phyloP scores from a whole-genome alignment of 2,888 invertebrate species.

The Ornithoptera priamus region DNA sequence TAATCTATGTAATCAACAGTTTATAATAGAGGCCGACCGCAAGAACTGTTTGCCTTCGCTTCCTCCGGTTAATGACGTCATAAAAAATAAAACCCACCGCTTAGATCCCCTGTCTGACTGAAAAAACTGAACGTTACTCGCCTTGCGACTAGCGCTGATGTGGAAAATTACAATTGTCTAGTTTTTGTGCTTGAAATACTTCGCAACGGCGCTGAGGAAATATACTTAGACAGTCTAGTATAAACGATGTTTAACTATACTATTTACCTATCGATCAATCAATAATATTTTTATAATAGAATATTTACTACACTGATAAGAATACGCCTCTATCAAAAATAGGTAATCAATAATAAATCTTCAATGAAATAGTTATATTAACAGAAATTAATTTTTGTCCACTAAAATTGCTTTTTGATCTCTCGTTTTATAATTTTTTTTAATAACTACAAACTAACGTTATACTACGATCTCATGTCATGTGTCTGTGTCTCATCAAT shows the following conservation, averaged over 20 bases:
- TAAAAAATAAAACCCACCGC: conserved; percentile 63
- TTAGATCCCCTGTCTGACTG: conserved; percentile 51
- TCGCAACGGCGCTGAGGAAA: not conserved
- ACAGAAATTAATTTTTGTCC: too few species aligned
- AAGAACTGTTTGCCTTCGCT: conserved; percentile 63
- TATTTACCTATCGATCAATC: not conserved
- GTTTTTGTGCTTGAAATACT: not conserved
- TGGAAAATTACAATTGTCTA: conserved; percentile 65
- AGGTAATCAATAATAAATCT: too few species aligned
- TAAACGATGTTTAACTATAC: not conserved
- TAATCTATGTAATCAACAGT: conserved; percentile 51
- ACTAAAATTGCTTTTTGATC: too few species aligned
- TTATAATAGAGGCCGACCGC: conserved; percentile 61
- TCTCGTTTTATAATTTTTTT: too few species aligned
- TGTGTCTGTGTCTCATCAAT: too few species aligned
- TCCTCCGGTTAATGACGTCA: conserved; percentile 74
- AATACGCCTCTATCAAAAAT: too few species aligned
- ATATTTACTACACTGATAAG: too few species aligned
- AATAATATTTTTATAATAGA: too few species aligned
- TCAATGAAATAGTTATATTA: too few species aligned
- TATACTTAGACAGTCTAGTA: not conserved
- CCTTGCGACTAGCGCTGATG: conserved; percentile 52
- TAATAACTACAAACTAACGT: too few species aligned
- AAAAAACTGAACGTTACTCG: conserved; percentile 58
- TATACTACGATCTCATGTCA: too few species aligned